Conservation (phyloP, 2,113 vertebrate genomes). For the Mellivora capensis region DNA sequence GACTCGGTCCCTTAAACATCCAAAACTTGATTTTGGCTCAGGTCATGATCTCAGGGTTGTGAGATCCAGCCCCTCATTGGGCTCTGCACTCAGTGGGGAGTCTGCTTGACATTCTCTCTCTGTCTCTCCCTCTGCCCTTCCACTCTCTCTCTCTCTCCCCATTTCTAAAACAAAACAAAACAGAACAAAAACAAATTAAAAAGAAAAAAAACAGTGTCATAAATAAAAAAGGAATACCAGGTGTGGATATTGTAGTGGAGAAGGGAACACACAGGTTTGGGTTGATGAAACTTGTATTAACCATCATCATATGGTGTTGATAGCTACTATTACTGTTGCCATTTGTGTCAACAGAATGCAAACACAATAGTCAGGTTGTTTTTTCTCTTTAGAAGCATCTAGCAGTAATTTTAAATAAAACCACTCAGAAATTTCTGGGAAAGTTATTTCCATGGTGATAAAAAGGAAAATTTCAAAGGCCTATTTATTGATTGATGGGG, state of each 20-base stretch:
- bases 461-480: background rate
- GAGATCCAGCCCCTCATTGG: background rate
- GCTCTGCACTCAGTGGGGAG: background rate
- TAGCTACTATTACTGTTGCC: too few relatives aligned
- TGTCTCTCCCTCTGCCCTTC: too few relatives aligned
- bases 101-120: background rate
- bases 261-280: background rate
- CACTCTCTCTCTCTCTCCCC: too few relatives aligned
- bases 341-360: background rate
- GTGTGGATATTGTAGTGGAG: background rate
- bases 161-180: too few relatives aligned
- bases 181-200: too few relatives aligned
- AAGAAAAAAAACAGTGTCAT: background rate
- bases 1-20: background rate
- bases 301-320: background rate
- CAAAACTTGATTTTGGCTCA: background rate
- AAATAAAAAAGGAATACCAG: background rate
- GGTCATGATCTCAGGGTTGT: background rate
- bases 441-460: background rate
- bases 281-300: background rate
- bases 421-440: background rate
- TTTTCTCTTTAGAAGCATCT: background rate
- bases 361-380: background rate
- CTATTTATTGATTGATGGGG: background rate
- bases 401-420: background rate